These are phyloP conservation scores for Seriola dumerili DNA, from an alignment of 2,113 vertebrate genomes.

Conservation along the genomic window DNA sequence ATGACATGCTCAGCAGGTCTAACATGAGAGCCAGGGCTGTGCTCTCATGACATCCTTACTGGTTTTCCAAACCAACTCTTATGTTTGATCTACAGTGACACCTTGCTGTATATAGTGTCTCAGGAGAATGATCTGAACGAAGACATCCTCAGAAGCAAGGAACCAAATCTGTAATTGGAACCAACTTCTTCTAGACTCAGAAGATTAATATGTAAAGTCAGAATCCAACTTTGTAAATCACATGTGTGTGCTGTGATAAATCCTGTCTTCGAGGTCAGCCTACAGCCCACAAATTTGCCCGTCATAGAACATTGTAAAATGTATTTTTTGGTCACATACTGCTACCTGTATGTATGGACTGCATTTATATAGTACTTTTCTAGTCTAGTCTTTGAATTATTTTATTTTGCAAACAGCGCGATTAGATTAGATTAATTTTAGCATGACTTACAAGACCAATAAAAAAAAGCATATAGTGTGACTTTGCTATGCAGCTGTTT, in stretches of 20 bases:
- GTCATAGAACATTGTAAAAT: too few species aligned
- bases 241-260: too few species aligned
- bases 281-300: too few species aligned
- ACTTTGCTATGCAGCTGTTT: too few species aligned
- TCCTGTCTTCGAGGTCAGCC: too few species aligned
- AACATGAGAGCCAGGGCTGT: background rate
- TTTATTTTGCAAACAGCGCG: too few species aligned
- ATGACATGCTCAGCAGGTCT: background rate
- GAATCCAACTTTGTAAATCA: background rate
- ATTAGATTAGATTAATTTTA: too few species aligned
- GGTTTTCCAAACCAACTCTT: background rate
- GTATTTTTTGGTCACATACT: too few species aligned
- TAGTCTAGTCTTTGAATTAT: too few species aligned
- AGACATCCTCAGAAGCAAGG: background rate
- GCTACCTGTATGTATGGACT: too few species aligned
- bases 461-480: background rate
- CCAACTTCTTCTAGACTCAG: constrained; percentile 6
- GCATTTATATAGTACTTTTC: too few species aligned
- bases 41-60: background rate
- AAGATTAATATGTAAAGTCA: constrained; percentile 5
- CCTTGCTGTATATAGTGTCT: background rate
- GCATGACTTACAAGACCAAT: too few species aligned
- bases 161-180: background rate
- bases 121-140: background rate
- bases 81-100: background rate